Evolutionary conservation across 2,113 vertebrate species (phyloP).

Genomic region (Cranoglanis bouderius): DNA sequence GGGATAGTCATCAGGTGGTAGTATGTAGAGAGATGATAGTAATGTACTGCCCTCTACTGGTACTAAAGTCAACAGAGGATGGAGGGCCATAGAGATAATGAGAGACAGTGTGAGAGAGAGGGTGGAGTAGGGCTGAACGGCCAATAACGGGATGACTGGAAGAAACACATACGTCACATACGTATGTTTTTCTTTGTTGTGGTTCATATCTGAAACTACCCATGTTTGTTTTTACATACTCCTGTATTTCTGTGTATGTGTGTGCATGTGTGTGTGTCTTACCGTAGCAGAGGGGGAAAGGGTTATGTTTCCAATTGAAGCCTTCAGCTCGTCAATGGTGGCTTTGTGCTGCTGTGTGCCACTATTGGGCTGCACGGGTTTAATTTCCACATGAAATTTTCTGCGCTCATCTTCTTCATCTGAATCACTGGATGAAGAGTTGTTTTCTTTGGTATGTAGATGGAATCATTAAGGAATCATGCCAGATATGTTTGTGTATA

Average conservation of each 20-base stretch:
- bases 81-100: not conserved
- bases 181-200: too few relatives aligned
- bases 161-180: not conserved
- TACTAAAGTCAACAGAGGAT: not conserved
- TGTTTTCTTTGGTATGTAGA: constrained; percentile 95
- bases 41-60: not conserved
- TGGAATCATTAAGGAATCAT: constrained; percentile 75
- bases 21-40: not conserved
- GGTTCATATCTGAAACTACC: not conserved
- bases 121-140: not conserved
- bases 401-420: constrained; percentile 93
- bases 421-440: constrained; percentile 94
- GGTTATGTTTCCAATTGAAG: constrained; percentile 91
- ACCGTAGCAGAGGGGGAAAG: constrained; percentile 89
- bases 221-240: not conserved
- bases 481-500: not conserved
- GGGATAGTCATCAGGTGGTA: not conserved
- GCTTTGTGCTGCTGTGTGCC: constrained; percentile 82
- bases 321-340: constrained; percentile 92
- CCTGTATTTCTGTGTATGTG: not conserved
- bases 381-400: constrained; percentile 95
- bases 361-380: constrained; percentile 88
- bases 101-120: not conserved
- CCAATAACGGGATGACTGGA: not conserved
- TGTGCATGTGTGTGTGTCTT: constrained; percentile 59